Percentiles rank a stretch among this genome's conserved stretches.
Evolutionary conservation across 2,888 invertebrate genomes (phyloP).

Genomic region (Ennomos fuscantarius): DNA sequence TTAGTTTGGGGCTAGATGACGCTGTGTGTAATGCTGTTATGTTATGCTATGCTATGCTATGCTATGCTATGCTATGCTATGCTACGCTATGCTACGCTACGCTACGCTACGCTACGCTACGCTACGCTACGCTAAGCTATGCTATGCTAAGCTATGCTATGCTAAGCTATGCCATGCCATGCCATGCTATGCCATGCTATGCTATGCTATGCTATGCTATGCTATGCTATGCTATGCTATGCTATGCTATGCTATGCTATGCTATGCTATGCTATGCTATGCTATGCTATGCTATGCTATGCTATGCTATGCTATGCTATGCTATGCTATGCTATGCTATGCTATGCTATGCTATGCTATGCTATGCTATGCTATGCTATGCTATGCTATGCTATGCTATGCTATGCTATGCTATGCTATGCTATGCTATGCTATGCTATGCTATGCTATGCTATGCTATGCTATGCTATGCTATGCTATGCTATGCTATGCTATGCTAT

Average conservation of each 20-base stretch:
- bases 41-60: no score
- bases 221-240: conserved; percentile 4
- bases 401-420: not conserved
- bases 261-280: conserved; percentile 1
- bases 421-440: no score
- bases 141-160: no score
- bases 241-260: conserved; percentile 2
- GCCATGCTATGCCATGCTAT: not conserved
- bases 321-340: conserved; percentile 1
- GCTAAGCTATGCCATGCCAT: no score
- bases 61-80: no score
- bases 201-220: not conserved
- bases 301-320: conserved; percentile 1
- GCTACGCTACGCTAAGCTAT: no score
- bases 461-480: not conserved
- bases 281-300: conserved; percentile 3
- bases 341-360: not conserved
- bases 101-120: no score
- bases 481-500: not conserved
- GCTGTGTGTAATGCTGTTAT: no score
- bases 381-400: not conserved
- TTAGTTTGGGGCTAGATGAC: no score
- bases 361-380: not conserved
- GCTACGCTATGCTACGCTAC: not conserved
- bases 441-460: no score